Conservation (phyloP, 2,113 vertebrate species). For the Naja naja region DNA sequence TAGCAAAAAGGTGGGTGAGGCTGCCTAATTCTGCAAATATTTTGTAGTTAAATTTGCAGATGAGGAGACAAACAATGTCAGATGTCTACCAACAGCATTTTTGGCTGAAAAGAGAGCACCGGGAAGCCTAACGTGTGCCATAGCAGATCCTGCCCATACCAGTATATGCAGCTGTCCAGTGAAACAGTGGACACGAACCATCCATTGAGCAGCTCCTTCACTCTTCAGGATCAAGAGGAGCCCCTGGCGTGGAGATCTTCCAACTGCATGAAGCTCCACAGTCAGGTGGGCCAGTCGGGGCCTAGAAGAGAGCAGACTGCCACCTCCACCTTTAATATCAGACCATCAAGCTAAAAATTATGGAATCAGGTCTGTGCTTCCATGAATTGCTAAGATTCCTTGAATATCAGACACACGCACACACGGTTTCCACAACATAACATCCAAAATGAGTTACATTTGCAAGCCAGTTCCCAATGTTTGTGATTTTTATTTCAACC, state of each 20-base stretch:
- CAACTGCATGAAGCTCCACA: conserved; percentile 4
- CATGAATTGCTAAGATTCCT: neutral
- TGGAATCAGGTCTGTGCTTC: neutral
- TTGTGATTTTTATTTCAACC: neutral
- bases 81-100: neutral
- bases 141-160: conserved; percentile 20
- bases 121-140: neutral
- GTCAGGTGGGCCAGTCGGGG: neutral
- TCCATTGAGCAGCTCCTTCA: conserved; percentile 70
- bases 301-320: conserved; percentile 9
- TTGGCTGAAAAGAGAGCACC: neutral
- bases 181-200: conserved; percentile 52
- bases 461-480: neutral
- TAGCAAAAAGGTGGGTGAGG: neutral
- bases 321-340: neutral
- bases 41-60: neutral
- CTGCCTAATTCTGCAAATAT: neutral
- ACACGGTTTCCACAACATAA: neutral
- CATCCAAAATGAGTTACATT: neutral
- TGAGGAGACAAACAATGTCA: no score
- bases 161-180: conserved; percentile 59
- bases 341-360: conserved; percentile 30
- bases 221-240: conserved; percentile 75
- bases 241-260: conserved; percentile 8
- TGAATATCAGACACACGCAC: neutral